Percentiles rank a stretch among this genome's conserved stretches.
Evolutionary conservation across 2,113 vertebrate species (phyloP).

Genomic region (Hucho hucho): DNA sequence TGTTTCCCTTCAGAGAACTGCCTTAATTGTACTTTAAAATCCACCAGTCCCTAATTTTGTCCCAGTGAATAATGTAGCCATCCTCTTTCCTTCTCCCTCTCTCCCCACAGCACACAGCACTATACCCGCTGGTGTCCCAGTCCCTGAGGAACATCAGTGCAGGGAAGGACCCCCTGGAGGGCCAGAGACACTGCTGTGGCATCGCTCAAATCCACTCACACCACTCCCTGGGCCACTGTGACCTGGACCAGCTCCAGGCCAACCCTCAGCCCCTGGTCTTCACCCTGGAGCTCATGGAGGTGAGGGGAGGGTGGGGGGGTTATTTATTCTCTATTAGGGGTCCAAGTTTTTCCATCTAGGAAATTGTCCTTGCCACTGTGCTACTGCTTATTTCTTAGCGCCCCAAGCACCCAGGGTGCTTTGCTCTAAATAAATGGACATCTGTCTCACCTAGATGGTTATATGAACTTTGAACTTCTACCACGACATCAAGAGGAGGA

Average conservation of each 20-base stretch:
- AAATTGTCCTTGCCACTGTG: too few species aligned
- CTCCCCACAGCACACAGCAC: slow-evolving; percentile 82
- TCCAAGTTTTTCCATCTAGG: too few species aligned
- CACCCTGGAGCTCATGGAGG: slow-evolving; percentile 86
- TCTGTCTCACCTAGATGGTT: too few species aligned
- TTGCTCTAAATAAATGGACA: too few species aligned
- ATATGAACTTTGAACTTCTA: too few species aligned
- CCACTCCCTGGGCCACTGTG: slow-evolving; percentile 84
- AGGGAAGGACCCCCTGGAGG: slow-evolving; percentile 92
- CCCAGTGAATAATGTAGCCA: too few species aligned
- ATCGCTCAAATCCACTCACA: slow-evolving; percentile 93
- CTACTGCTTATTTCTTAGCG: too few species aligned
- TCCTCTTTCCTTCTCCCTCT: neutral
- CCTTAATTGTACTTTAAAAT: neutral
- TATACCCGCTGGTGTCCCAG: slow-evolving; percentile 90
- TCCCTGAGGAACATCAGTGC: slow-evolving; percentile 92
- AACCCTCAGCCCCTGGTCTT: slow-evolving; percentile 89
- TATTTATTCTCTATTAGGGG: too few species aligned
- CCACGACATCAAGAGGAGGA: too few species aligned
- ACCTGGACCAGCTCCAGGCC: slow-evolving; percentile 87
- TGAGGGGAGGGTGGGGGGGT: slow-evolving; percentile 30
- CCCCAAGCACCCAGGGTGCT: too few species aligned
- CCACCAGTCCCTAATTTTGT: neutral
- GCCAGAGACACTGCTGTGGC: slow-evolving; percentile 94
- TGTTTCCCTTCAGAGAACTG: neutral